A percentile compares a stretch with the other conserved stretches of the same genome.
Evolutionary conservation across 2,888 invertebrate species (phyloP).

Genomic region (Proisotoma minuta): DNA sequence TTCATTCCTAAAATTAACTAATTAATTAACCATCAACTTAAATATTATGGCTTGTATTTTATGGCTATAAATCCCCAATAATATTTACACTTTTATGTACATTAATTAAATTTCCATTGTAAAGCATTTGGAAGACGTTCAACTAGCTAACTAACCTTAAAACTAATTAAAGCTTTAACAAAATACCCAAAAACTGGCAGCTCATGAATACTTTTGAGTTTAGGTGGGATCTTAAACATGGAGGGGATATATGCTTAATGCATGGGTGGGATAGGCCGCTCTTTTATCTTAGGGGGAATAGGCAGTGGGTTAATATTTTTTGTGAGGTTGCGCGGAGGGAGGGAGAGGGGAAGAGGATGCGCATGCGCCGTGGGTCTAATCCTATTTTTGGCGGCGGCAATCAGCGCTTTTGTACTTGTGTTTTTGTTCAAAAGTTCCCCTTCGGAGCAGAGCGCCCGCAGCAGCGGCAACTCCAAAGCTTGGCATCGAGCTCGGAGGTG

Average conservation of each 20-base stretch:
- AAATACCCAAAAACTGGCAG: constrained; percentile 31
- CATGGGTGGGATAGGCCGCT: neutral
- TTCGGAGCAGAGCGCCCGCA: constrained; percentile 44
- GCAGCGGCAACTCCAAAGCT: constrained; percentile 44
- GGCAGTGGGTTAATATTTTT: constrained; percentile 9
- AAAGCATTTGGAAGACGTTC: too few relatives aligned
- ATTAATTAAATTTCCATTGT: too few relatives aligned
- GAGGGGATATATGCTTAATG: too few relatives aligned
- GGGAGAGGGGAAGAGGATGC: constrained; percentile 28
- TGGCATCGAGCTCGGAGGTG: constrained; percentile 41
- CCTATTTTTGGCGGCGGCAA: constrained; percentile 30
- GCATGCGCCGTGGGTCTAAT: constrained; percentile 45
- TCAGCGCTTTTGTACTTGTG: constrained; percentile 26
- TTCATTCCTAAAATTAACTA: too few relatives aligned
- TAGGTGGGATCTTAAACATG: constrained; percentile 32
- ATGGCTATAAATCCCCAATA: too few relatives aligned
- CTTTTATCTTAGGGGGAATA: neutral
- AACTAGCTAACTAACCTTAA: too few relatives aligned
- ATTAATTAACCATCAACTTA: too few relatives aligned
- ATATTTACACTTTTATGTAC: too few relatives aligned
- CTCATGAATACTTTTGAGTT: constrained; percentile 38
- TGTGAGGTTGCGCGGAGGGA: constrained; percentile 35
- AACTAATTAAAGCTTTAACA: too few relatives aligned
- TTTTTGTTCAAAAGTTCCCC: constrained; percentile 30
- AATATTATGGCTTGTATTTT: too few relatives aligned